Evolutionary conservation across 2,888 invertebrate genomes (phyloP).

Genomic region (Latheticus oryzae): DNA sequence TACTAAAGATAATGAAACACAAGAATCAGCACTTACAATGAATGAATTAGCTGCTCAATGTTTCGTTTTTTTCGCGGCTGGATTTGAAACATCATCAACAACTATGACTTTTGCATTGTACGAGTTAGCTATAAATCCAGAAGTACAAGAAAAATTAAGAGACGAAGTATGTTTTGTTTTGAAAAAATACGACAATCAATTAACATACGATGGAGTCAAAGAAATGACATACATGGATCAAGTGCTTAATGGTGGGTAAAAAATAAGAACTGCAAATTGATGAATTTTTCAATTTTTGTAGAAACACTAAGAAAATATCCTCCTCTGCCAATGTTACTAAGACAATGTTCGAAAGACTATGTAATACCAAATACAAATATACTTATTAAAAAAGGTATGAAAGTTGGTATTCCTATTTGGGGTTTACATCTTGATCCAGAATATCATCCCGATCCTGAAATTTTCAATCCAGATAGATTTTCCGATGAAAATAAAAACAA

Average conservation of each 20-base stretch:
- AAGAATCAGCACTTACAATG: constrained; percentile 32
- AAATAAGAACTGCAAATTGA: not conserved
- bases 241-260: constrained; percentile 47
- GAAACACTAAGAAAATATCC: constrained; percentile 61
- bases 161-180: constrained; percentile 46
- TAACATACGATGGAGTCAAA: constrained; percentile 49
- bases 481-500: constrained; percentile 46
- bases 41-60: constrained; percentile 42
- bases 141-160: constrained; percentile 49
- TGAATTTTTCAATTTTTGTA: too few species aligned
- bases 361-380: constrained; percentile 54
- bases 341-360: constrained; percentile 51
- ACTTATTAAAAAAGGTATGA: constrained; percentile 56
- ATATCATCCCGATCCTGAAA: constrained; percentile 55
- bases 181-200: constrained; percentile 43
- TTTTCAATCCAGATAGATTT: constrained; percentile 48
- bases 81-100: constrained; percentile 53
- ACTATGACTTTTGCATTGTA: constrained; percentile 50
- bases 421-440: constrained; percentile 58
- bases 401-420: constrained; percentile 50
- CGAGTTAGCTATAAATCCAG: constrained; percentile 48
- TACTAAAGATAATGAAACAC: constrained; percentile 8
- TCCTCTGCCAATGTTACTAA: constrained; percentile 49
- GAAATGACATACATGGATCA: constrained; percentile 52
- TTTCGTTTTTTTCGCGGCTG: constrained; percentile 50